phyloP scores from a whole-genome alignment of 2,113 vertebrate genomes.

The Anthoscopus minutus region DNA sequence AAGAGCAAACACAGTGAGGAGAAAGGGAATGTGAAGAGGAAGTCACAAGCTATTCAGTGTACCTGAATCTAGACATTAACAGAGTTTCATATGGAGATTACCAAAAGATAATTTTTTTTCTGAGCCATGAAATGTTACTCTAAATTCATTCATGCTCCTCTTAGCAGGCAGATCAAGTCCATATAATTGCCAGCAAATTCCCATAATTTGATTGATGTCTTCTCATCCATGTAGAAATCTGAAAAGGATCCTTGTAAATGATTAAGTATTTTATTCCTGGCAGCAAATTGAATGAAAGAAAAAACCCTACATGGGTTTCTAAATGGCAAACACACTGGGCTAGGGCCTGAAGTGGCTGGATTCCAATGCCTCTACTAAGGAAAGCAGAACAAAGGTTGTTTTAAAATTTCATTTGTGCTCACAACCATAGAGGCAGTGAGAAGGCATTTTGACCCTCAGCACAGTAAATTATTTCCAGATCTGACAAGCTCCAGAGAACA shows the following conservation, averaged over 20 bases:
- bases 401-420: not conserved
- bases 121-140: slow-evolving; percentile 11
- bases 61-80: not conserved
- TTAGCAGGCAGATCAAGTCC: not conserved
- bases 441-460: not conserved
- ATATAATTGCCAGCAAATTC: slow-evolving; percentile 3
- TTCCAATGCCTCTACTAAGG: not conserved
- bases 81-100: not conserved
- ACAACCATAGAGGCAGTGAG: not conserved
- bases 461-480: slow-evolving; percentile 19
- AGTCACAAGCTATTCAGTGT: not conserved
- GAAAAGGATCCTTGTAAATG: not conserved
- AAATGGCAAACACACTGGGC: not conserved
- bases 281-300: not conserved
- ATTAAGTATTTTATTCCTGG: not conserved
- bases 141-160: slow-evolving; percentile 17
- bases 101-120: not conserved
- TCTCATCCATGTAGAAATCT: slow-evolving; percentile 20
- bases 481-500: not conserved
- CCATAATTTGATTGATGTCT: slow-evolving; percentile 20
- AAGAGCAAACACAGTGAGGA: not conserved
- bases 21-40: not conserved
- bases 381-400: slow-evolving; percentile 4
- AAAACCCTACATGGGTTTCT: not conserved
- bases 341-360: not conserved